These are phyloP conservation scores for Ciconia stormi DNA, from an alignment of 2,113 vertebrate species.

Conservation along the genomic window DNA sequence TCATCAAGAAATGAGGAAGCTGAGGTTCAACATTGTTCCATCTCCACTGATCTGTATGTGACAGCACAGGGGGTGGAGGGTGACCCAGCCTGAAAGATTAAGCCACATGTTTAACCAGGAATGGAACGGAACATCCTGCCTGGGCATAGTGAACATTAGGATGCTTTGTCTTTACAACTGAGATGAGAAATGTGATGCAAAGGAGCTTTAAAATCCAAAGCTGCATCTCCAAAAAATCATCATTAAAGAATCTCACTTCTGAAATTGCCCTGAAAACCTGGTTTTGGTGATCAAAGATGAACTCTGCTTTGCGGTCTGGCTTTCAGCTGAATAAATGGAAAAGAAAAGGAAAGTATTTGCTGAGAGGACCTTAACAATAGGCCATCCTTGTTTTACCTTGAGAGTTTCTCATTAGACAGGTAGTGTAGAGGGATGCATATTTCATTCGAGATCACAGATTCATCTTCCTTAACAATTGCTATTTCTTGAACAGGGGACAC, in stretches of 20 bases:
- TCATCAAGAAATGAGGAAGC: background rate
- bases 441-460: background rate
- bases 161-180: background rate
- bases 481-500: background rate
- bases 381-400: background rate
- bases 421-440: background rate
- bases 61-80: background rate
- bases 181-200: background rate
- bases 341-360: background rate
- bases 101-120: background rate
- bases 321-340: background rate
- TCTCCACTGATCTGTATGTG: background rate
- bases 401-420: background rate
- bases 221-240: background rate
- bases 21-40: background rate
- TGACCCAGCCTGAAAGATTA: background rate
- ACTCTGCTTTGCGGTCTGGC: background rate
- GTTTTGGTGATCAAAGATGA: background rate
- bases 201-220: background rate
- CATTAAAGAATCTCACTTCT: background rate
- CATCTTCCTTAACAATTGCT: background rate
- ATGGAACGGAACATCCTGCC: background rate
- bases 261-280: background rate
- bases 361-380: background rate
- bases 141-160: background rate